phyloP scores from a whole-genome alignment of 2,888 invertebrate genomes.

The Unio pictorum region DNA sequence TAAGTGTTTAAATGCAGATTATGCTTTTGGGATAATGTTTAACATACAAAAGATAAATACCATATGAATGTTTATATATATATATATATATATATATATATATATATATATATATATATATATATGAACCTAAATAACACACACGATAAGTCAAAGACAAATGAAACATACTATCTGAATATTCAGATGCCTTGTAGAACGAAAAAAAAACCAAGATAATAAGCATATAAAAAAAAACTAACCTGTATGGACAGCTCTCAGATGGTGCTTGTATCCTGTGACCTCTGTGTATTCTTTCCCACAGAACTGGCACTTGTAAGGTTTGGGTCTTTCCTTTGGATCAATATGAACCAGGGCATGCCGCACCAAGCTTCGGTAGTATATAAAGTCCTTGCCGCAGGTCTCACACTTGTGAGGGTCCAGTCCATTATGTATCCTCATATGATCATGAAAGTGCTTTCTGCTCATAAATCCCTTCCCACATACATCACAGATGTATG shows the following conservation, averaged over 20 bases:
- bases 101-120: too few species aligned
- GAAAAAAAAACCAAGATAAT: too few species aligned
- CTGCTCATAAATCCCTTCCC: slow-evolving; percentile 38
- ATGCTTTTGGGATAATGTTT: too few species aligned
- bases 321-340: slow-evolving; percentile 28
- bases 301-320: slow-evolving; percentile 38
- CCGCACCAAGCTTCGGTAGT: slow-evolving; percentile 35
- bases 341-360: slow-evolving; percentile 32
- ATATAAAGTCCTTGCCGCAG: slow-evolving; percentile 38
- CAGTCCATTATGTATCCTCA: slow-evolving; percentile 34
- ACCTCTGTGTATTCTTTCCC: slow-evolving; percentile 41
- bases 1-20: too few species aligned
- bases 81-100: too few species aligned
- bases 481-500: slow-evolving; percentile 36
- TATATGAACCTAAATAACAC: too few species aligned
- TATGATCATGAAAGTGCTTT: slow-evolving; percentile 37
- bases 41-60: too few species aligned
- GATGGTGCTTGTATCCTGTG: slow-evolving; percentile 37
- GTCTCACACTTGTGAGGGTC: slow-evolving; percentile 32
- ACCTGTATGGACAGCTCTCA: slow-evolving; percentile 38
- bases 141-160: too few species aligned
- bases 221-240: neutral
- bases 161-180: too few species aligned
- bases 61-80: too few species aligned
- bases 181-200: too few species aligned